Base-by-base conservation (phyloP, 2,888 invertebrate genomes). In the Leucoptera coffeella region DNA sequence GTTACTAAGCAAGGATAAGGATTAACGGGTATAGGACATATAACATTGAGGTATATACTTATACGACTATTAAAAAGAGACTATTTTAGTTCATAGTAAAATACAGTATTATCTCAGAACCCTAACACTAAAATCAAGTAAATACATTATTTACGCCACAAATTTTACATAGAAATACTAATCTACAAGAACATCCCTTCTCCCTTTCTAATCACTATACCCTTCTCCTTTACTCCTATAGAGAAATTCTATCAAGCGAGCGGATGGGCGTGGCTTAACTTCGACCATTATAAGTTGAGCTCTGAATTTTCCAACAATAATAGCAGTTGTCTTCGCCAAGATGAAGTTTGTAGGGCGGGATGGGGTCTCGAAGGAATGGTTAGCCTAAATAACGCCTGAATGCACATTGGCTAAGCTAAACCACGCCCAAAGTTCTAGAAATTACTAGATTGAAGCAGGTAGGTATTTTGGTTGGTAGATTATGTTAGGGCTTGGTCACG, bases 351-450 rank as follows among this genome's bases (percentile, higher is more conserved):
- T 9, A 17, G 17, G 9, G 17, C 6, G 17, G 17, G 6, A 9
- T 17, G 17, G 9, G 17, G 17, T 17, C 27, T 43, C 52, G 32
- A 6, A 14, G 22, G 2, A 26, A 12, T 59, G 59, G 62, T 36
- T 50, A 57, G 45, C 47, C 59, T 62, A 67, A 50, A 62, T 59
- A 64, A 58, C 67, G 71, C 65, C 59, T 67, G 64, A 65, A 30
- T 71, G 65, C 61, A 69, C 71, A 72, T 72, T 71, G 71, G 69
- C 54, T 59, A 65, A 55, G 54, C 50, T 45, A 50, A 45, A 42
- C 62, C 65, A 61, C 67, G 64, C 72, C 74, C 42, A 55, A n/a
- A n/a, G n/a, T n/a, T n/a, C n/a, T n/a, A n/a, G n/a, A n/a, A n/a
- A n/a, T n/a, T n/a, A n/a, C n/a, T n/a, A n/a, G n/a, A n/a, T n/a